Conservation (phyloP, 2,888 invertebrate species). For the Pandemis cinnamomeana region DNA sequence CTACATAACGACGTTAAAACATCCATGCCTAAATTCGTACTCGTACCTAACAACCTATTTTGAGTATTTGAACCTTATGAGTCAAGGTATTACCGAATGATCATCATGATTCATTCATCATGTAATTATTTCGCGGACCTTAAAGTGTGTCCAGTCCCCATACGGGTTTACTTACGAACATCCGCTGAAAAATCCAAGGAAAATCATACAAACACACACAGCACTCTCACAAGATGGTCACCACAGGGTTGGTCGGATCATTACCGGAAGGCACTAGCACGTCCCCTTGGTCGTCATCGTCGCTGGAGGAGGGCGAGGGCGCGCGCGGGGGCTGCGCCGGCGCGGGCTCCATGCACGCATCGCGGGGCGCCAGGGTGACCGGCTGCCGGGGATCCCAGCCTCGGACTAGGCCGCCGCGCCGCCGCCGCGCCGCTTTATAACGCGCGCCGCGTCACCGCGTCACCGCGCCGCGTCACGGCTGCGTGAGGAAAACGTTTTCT, state of each 20-base stretch:
- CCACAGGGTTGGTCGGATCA: constrained; percentile 34
- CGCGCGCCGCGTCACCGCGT: constrained; percentile 72
- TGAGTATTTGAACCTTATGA: background rate
- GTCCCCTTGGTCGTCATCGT: constrained; percentile 61
- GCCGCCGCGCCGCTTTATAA: constrained; percentile 58
- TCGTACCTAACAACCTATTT: background rate
- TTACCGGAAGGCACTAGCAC: constrained; percentile 84
- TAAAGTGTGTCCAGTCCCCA: background rate
- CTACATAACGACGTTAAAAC: background rate
- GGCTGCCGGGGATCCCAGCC: constrained; percentile 35
- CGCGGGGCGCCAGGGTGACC: constrained; percentile 71
- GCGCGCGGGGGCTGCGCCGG: constrained; percentile 56
- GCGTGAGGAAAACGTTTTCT: constrained; percentile 82
- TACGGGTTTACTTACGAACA: constrained; percentile 1
- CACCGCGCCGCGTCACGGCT: constrained; percentile 70
- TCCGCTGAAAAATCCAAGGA: background rate
- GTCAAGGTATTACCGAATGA: background rate
- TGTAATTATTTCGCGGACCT: background rate
- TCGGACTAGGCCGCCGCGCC: constrained; percentile 68
- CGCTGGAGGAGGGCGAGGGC: constrained; percentile 52
- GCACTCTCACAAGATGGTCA: background rate
- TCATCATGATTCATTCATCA: background rate
- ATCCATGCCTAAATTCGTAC: background rate
- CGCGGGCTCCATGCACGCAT: constrained; percentile 77
- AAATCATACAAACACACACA: constrained; percentile 1